Evolutionary conservation across 2,113 vertebrate genomes (phyloP).

Genomic region (Coturnix japonica): DNA sequence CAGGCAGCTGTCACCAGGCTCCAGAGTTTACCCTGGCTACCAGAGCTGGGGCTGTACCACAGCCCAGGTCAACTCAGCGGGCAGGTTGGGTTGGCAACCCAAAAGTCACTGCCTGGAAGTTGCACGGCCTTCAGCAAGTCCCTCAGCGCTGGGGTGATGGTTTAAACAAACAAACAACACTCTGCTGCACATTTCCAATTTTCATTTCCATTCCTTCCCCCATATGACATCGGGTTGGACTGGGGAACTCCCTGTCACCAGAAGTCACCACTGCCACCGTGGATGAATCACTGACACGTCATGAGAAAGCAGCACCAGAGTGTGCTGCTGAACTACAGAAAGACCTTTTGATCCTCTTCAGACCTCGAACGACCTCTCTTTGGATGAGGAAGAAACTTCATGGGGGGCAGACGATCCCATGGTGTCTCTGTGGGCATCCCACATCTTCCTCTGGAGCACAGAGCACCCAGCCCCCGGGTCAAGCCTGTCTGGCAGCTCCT

Average conservation of each 20-base stretch:
- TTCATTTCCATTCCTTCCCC: not conserved
- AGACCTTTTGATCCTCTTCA: not conserved
- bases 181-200: conserved; percentile 3
- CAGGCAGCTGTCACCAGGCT: conserved; percentile 1
- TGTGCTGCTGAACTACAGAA: not conserved
- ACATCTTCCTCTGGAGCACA: not conserved
- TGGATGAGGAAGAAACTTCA: not conserved
- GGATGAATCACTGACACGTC: not conserved
- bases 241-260: conserved; percentile 24
- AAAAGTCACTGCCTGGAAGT: conserved; percentile 5
- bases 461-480: not conserved
- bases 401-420: rapidly evolving
- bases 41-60: not conserved
- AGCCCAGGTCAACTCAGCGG: not conserved
- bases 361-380: not conserved
- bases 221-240: rapidly evolving
- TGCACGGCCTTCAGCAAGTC: not conserved
- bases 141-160: conserved; percentile 15
- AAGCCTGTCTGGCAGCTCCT: not conserved
- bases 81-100: not conserved
- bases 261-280: not conserved
- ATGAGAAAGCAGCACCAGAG: not conserved
- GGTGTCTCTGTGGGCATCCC: not conserved
- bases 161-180: conserved; percentile 43
- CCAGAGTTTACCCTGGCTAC: not conserved